Base-by-base conservation (phyloP, 2,113 vertebrate species). In the Scatophagus argus region DNA sequence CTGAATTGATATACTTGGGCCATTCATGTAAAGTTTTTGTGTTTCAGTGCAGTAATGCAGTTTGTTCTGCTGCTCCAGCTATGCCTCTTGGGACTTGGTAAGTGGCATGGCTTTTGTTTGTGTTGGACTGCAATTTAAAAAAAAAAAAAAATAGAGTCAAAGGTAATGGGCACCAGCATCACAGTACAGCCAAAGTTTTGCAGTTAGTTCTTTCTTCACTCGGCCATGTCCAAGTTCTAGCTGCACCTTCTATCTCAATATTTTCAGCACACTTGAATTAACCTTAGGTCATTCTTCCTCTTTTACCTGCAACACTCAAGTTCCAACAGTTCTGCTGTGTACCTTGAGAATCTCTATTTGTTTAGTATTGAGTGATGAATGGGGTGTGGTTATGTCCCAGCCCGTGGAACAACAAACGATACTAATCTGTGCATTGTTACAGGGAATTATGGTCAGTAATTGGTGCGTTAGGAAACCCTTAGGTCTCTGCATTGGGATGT, bases 281-380 rank as follows among this genome's bases (percentile, higher is more conserved):
- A 43, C 21, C 1, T 38, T 52, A 21, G 47, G 31, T 69, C n/a
- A n/a, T n/a, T 39, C 8, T 32, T 55, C 1, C 39, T 59, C 70
- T 38, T 34, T 70, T 27, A 56, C 68, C 47, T 69, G 36, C 41
- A 70, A 27, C 63, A 38, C 52, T 79, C 72, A 74, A 59, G 77
- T 81, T 67, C 70, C 56, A 79, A 82, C 80, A 80, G 49, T 71
- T 71, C 60, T 29, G 41, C n/a, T 76, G 55, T 77, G 34, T 54
- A 9, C 16, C 12, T 38, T 52, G 16, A 62, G 58, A 73, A 72
- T n/a, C 58, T 71, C 1, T 77, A 25, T 85, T 85, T 87, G 74
- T 71, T 21, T 74, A 55, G 63, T 72, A 75, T 55, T 83, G 79
- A 89, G 81, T 83, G 74, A 77, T 87, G 41, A 29, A 7, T 75